Evolutionary conservation across 2,113 vertebrate species (phyloP), one percentile per base, ranked within the genome.

Genomic region (Osmerus eperlanus): DNA sequence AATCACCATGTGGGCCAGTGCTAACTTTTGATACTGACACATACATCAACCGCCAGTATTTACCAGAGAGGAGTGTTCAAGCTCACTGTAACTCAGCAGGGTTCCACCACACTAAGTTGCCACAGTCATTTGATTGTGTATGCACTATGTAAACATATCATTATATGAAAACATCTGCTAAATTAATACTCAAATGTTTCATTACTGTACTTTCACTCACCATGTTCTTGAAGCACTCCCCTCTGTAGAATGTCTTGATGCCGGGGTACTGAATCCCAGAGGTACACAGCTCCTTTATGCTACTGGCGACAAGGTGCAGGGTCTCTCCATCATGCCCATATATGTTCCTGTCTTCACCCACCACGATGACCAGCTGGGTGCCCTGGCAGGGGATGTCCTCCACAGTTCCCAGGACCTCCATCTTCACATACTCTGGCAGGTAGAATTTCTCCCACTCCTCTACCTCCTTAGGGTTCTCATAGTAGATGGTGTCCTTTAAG

Each of bases 301-400:
- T 72, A 2, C 58, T 51, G 21, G 73, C 74, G 29, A 85, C 80
- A 21, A 67, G 11, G 56, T 85, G 83, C 63, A 88, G 76, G 23
- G 65, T 54, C 12, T 86, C 76, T 56, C 66, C 84, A 62, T 81
- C 77, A 9, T 76, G 84, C 13, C 14, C 81, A 2, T 77, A 88
- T 6, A 88, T 0, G 5, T 63, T 53, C 18, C 11, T 0, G 8
- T 86, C 67, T 63, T 78, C 79, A 25, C 77, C 78, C 28, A 70
- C 77, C 80, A 88, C 82, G 67, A 88, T 55, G 23, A 88, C 29
- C 3, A 88, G 80, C 59, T 82, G 68, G 1, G 63, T 80, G 55
- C 54, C 62, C 0, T 25, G 64, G 5, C 18, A 79, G 0, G 58
- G 21, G 0, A 54, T 69, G 13, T 75, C 65, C 64, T 73, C 9